A percentile compares a stretch with the other conserved stretches of the same genome.
These are phyloP conservation scores for Paraplagusia blochii DNA, from an alignment of 2,113 vertebrate genomes.

Conservation along the genomic window DNA sequence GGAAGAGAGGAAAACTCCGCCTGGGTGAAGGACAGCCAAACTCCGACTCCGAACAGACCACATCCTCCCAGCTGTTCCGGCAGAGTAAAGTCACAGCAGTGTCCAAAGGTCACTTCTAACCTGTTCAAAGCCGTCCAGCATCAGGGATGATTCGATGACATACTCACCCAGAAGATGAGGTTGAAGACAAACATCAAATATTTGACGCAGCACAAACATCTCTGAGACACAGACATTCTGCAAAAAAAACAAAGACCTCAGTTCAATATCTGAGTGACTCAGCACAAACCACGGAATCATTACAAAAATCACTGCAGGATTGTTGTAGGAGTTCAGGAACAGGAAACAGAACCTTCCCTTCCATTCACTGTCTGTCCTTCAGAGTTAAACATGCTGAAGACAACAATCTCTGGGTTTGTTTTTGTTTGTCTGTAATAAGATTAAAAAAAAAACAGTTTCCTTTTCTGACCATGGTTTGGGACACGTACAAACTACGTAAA, in stretches of 20 bases:
- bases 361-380: too few species aligned
- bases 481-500: too few species aligned
- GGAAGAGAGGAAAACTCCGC: constrained; percentile 82
- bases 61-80: constrained; percentile 79
- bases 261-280: too few species aligned
- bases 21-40: constrained; percentile 84
- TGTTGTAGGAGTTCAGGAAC: too few species aligned
- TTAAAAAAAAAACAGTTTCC: too few species aligned
- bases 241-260: constrained; percentile 15
- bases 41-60: constrained; percentile 81
- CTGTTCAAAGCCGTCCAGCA: too few species aligned
- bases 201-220: constrained; percentile 80
- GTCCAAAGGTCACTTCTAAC: background rate
- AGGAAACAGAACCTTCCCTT: too few species aligned
- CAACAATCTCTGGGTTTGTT: too few species aligned
- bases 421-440: too few species aligned
- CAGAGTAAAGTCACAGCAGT: background rate
- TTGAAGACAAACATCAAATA: constrained; percentile 85
- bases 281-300: constrained; percentile 60
- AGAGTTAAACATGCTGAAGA: too few species aligned
- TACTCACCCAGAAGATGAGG: constrained; percentile 85
- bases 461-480: too few species aligned
- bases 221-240: constrained; percentile 70
- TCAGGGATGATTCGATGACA: background rate
- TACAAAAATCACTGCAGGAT: too few species aligned